Conservation (phyloP, 2,797 vertebrate species). For the Melanotaenia trifasciata region DNA sequence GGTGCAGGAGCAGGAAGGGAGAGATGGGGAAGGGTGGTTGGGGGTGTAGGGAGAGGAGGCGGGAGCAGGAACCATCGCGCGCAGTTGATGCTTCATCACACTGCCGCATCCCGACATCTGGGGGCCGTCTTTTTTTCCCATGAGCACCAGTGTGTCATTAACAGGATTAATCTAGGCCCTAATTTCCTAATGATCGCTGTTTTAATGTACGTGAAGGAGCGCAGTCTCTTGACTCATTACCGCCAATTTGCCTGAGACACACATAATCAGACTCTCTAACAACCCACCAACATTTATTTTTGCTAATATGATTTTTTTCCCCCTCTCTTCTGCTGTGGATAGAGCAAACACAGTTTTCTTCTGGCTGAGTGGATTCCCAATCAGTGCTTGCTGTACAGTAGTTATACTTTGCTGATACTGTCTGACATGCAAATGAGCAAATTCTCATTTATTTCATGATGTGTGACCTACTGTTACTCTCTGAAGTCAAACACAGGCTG, state of each 20-base stretch:
- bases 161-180: constrained; percentile 99
- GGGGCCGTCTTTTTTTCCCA: constrained; percentile 93
- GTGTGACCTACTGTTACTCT: constrained; percentile 62
- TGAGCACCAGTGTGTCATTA: constrained; percentile 97
- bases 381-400: constrained; percentile 87
- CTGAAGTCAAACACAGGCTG: constrained; percentile 45
- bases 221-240: constrained; percentile 99
- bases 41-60: constrained; percentile 13
- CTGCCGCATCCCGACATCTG: constrained; percentile 92
- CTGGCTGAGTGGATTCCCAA: constrained; percentile 91
- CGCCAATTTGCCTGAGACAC: constrained; percentile 98
- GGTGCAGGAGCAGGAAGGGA: constrained; percentile 85
- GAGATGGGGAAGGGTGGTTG: constrained; percentile 26
- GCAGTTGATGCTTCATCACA: constrained; percentile 91
- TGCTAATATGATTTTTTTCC: constrained; percentile 91
- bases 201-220: constrained; percentile 99
- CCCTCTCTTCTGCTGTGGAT: constrained; percentile 84
- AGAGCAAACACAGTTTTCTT: constrained; percentile 96
- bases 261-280: constrained; percentile 95
- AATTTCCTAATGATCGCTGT: constrained; percentile 99
- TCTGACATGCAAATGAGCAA: constrained; percentile 80
- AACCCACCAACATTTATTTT: constrained; percentile 98
- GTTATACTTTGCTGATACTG: constrained; percentile 83
- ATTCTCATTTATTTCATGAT: constrained; percentile 74
- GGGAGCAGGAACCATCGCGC: constrained; percentile 50